Evolutionary conservation across 2,113 vertebrate genomes (phyloP).

Genomic region (Zeus faber): DNA sequence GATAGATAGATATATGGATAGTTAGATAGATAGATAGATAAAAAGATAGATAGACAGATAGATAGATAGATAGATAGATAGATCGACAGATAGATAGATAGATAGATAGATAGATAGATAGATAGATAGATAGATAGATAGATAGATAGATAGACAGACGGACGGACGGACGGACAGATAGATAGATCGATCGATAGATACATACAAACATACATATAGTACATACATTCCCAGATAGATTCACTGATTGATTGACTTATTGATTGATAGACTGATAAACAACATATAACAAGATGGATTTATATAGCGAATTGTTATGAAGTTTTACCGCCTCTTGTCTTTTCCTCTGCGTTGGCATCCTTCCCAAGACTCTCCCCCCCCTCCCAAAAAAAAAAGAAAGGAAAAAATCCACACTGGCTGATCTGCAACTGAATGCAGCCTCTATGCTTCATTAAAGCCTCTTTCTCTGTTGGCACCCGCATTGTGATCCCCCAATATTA

Average conservation of each 20-base stretch:
- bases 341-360: slow-evolving; percentile 23
- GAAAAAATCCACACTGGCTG: slow-evolving; percentile 86
- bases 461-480: slow-evolving; percentile 98
- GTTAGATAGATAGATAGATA: background rate
- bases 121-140: slow-evolving; percentile 3
- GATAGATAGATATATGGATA: background rate
- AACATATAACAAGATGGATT: background rate
- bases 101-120: background rate
- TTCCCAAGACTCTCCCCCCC: slow-evolving; percentile 34
- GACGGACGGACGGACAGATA: background rate
- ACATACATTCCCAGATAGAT: no score
- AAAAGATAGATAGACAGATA: no score
- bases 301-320: background rate
- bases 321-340: background rate
- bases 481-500: slow-evolving; percentile 99
- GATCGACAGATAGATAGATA: background rate
- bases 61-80: slow-evolving; percentile 5
- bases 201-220: no score
- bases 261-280: slow-evolving; percentile 15
- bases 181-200: background rate
- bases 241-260: background rate
- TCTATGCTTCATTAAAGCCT: slow-evolving; percentile 99
- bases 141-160: background rate
- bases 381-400: slow-evolving; percentile 7
- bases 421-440: slow-evolving; percentile 99